phyloP scores from a whole-genome alignment of 2,113 vertebrate genomes.

The Sinocyclocheilus rhinocerous region DNA sequence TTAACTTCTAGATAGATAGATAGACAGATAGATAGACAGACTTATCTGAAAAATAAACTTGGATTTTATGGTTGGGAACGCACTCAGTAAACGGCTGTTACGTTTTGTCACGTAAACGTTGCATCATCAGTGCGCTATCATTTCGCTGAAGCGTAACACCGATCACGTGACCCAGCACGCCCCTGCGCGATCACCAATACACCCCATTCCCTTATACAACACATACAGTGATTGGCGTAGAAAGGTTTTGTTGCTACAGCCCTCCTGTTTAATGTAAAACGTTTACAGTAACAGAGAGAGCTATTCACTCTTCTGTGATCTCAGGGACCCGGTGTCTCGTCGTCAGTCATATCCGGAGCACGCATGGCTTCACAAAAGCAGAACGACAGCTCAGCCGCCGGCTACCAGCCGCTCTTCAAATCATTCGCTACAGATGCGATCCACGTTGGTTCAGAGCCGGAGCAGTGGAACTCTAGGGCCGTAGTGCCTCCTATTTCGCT shows the following conservation, averaged over 20 bases:
- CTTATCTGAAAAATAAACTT: too few relatives aligned
- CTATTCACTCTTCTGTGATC: background rate
- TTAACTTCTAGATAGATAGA: too few relatives aligned
- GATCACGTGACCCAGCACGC: conserved; percentile 57
- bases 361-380: conserved; percentile 61
- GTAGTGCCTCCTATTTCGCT: conserved; percentile 88
- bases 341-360: background rate
- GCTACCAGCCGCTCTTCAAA: conserved; percentile 72
- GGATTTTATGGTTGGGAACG: background rate
- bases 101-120: too few relatives aligned
- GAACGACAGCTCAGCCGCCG: conserved; percentile 60
- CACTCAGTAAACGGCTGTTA: too few relatives aligned
- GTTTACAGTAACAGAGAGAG: too few relatives aligned
- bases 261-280: conserved; percentile 28
- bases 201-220: background rate
- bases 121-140: too few relatives aligned
- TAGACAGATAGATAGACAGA: too few relatives aligned
- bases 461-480: conserved; percentile 87
- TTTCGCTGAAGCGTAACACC: too few relatives aligned
- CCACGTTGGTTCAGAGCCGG: conserved; percentile 90
- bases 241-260: background rate
- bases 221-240: conserved; percentile 64
- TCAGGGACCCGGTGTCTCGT: background rate
- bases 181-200: conserved; percentile 66
- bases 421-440: conserved; percentile 93